These are phyloP conservation scores for Chironomus riparius DNA, from an alignment of 2,888 invertebrate species.

Conservation along the genomic window DNA sequence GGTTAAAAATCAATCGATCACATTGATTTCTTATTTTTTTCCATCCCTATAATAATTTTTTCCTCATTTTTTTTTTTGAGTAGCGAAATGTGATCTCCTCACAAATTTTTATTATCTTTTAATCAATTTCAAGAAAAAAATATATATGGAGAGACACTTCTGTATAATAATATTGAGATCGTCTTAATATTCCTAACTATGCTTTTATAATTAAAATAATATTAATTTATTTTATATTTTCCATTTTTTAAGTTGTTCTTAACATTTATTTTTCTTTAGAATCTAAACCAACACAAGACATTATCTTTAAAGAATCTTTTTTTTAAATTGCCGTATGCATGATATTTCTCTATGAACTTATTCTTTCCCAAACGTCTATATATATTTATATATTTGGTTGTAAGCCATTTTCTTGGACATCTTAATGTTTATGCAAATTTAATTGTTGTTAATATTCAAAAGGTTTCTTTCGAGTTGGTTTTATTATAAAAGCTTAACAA, in stretches of 20 bases:
- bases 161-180: neutral
- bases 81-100: neutral
- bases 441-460: too few relatives aligned
- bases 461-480: too few relatives aligned
- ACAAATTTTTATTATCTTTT: neutral
- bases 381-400: neutral
- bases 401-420: too few relatives aligned
- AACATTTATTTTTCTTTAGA: neutral
- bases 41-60: neutral
- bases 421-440: too few relatives aligned
- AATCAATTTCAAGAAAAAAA: neutral
- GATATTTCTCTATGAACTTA: neutral
- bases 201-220: too few relatives aligned
- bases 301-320: neutral
- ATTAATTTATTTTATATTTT: neutral
- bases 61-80: neutral
- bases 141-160: neutral
- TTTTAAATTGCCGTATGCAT: neutral
- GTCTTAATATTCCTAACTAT: neutral
- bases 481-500: too few relatives aligned
- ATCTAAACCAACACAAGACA: neutral
- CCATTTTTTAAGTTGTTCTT: neutral
- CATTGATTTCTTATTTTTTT: neutral
- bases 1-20: neutral
- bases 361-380: neutral